phyloP scores from a whole-genome alignment of 2,888 invertebrate species.

The Drosophila paracracens region DNA sequence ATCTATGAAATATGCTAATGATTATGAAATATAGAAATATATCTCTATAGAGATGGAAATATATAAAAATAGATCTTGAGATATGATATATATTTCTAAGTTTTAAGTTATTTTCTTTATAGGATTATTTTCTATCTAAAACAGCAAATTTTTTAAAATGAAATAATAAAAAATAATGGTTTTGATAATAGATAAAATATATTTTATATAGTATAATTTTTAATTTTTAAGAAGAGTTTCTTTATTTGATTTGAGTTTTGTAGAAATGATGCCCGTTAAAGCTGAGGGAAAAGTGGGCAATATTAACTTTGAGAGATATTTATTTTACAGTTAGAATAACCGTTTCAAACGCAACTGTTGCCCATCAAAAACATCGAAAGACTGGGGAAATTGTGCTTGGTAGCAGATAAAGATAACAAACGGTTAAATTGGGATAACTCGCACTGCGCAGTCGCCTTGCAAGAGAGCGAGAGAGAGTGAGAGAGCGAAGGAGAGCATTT shows the following conservation, averaged over 20 bases:
- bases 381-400: background rate
- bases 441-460: conserved; percentile 40
- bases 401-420: conserved; percentile 44
- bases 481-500: background rate
- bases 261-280: background rate
- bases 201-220: too few relatives aligned
- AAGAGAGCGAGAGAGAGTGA: background rate
- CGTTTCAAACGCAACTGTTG: background rate
- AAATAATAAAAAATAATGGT: background rate
- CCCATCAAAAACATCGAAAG: conserved; percentile 15
- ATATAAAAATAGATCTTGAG: too few relatives aligned
- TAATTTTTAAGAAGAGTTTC: too few relatives aligned
- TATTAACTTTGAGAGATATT: background rate
- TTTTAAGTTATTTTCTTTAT: background rate
- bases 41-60: too few relatives aligned
- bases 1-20: background rate
- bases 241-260: background rate
- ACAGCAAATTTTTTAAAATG: accelerated
- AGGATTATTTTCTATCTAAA: too few relatives aligned
- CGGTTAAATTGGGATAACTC: conserved; percentile 60
- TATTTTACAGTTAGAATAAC: background rate
- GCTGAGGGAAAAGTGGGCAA: background rate
- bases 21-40: background rate
- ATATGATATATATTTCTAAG: background rate
- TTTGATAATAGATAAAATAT: background rate